A percentile compares a stretch with the other conserved stretches of the same genome.
Evolutionary conservation across 1,140 invertebrate genomes (phyloP).

Genomic region (Mercenaria mercenaria): DNA sequence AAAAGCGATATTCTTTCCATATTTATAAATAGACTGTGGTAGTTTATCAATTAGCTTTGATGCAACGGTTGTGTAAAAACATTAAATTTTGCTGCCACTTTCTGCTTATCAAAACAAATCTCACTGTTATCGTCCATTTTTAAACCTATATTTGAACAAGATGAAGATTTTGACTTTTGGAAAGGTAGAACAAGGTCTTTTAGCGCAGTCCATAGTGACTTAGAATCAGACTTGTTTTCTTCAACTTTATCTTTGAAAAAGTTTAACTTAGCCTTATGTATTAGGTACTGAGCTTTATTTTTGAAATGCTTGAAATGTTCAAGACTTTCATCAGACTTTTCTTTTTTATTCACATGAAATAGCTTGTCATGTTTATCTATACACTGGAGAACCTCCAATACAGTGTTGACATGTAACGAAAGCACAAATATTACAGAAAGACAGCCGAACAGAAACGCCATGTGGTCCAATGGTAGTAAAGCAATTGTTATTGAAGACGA

Average conservation of each 20-base stretch:
- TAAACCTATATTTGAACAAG: constrained; percentile 36
- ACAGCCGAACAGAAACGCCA: too few relatives aligned
- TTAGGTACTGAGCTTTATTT: constrained; percentile 20
- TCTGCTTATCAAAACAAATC: constrained; percentile 43
- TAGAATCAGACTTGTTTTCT: constrained; percentile 42
- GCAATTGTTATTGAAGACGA: too few relatives aligned
- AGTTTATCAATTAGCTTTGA: too few relatives aligned
- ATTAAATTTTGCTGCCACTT: constrained; percentile 32
- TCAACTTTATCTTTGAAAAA: background rate
- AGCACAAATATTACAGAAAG: too few relatives aligned
- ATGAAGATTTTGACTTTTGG: constrained; percentile 21
- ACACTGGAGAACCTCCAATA: background rate
- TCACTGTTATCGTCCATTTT: constrained; percentile 18
- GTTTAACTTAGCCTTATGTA: constrained; percentile 33
- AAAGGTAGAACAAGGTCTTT: constrained; percentile 41
- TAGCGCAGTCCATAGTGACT: constrained; percentile 29
- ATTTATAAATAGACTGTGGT: too few relatives aligned
- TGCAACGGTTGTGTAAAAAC: too few relatives aligned
- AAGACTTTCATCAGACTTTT: background rate
- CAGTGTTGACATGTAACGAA: too few relatives aligned
- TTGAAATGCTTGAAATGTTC: background rate
- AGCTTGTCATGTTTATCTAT: background rate
- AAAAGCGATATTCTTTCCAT: too few relatives aligned
- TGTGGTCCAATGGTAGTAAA: too few relatives aligned
- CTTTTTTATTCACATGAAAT: too few relatives aligned